Evolutionary conservation across 2,888 invertebrate species (phyloP).

Genomic region (Herminia tarsipennalis): DNA sequence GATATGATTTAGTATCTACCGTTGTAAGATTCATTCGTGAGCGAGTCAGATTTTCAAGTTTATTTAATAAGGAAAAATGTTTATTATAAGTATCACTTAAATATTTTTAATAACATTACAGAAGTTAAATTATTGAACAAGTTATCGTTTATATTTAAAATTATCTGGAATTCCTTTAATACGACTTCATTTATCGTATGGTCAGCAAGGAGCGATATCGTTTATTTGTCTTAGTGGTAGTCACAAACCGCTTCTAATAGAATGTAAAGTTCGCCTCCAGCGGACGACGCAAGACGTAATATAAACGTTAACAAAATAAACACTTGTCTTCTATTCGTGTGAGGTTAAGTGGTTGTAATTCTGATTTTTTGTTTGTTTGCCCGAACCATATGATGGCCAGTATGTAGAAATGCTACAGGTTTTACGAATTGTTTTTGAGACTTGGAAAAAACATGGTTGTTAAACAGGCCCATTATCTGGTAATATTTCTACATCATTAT

Average conservation of each 20-base stretch:
- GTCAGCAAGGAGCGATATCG: not conserved
- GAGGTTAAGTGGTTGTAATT: constrained; percentile 63
- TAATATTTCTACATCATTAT: too few relatives aligned
- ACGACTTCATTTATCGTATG: not conserved
- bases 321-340: constrained; percentile 63
- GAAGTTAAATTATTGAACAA: too few relatives aligned
- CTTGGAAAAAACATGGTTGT: constrained; percentile 13
- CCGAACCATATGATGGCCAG: constrained; percentile 44
- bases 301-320: constrained; percentile 65
- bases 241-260: constrained; percentile 17
- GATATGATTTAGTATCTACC: too few relatives aligned
- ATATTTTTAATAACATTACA: too few relatives aligned
- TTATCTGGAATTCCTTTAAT: not conserved
- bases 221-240: constrained; percentile 36
- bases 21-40: too few relatives aligned
- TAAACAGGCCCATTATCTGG: too few relatives aligned
- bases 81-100: too few relatives aligned
- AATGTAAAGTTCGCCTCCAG: constrained; percentile 12
- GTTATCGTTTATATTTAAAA: too few relatives aligned
- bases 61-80: too few relatives aligned
- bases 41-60: too few relatives aligned
- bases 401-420: constrained; percentile 41
- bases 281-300: constrained; percentile 46
- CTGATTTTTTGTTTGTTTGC: constrained; percentile 62
- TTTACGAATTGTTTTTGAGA: constrained; percentile 18